phyloP scores from a whole-genome alignment of 2,797 vertebrate genomes.

The Gambusia yucatana region DNA sequence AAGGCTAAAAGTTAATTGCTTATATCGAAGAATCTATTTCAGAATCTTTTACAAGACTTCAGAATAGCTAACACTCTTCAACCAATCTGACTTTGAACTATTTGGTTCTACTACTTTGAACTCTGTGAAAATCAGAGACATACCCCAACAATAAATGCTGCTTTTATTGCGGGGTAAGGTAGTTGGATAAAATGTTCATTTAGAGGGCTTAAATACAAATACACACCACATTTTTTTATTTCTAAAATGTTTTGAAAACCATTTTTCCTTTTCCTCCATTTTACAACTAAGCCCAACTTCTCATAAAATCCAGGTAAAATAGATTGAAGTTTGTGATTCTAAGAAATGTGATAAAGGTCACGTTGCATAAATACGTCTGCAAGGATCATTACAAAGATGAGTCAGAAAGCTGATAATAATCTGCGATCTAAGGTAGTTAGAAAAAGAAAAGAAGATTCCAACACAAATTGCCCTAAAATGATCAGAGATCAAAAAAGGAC shows the following conservation, averaged over 20 bases:
- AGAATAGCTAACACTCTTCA: neutral
- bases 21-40: neutral
- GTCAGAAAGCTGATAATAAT: conserved; percentile 1
- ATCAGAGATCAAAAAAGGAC: conserved; percentile 42
- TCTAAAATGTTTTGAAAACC: neutral
- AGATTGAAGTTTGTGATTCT: neutral
- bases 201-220: neutral
- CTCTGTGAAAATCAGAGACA: neutral
- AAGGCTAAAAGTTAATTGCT: neutral
- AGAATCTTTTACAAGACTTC: neutral
- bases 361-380: neutral
- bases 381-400: neutral
- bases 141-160: neutral
- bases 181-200: neutral
- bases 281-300: neutral
- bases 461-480: conserved; percentile 9
- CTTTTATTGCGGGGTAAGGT: neutral
- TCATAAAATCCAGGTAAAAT: neutral
- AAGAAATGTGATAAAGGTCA: neutral
- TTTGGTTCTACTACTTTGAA: no score
- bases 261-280: neutral
- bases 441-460: conserved; percentile 18
- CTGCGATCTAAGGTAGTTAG: neutral
- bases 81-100: neutral
- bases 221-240: neutral